phyloP scores from a whole-genome alignment of 2,888 invertebrate genomes.

The Cabera pusaria region DNA sequence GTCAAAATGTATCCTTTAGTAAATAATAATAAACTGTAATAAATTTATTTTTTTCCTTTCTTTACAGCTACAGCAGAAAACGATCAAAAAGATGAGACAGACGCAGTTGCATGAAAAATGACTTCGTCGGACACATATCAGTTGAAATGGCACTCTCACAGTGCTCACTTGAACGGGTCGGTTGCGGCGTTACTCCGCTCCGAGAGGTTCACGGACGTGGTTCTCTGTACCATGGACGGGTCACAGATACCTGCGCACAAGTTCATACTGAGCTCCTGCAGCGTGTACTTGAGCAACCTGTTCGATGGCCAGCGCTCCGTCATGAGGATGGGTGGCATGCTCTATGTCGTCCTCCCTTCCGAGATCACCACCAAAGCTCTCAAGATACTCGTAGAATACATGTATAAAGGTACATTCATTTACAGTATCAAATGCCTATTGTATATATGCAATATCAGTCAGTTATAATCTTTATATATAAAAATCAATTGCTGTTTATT shows the following conservation, averaged over 20 bases:
- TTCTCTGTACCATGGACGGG: constrained; percentile 90
- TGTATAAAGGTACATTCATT: constrained; percentile 93
- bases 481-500: too few relatives aligned
- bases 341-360: constrained; percentile 90
- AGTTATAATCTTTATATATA: too few relatives aligned
- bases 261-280: constrained; percentile 92
- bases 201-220: constrained; percentile 92
- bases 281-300: constrained; percentile 74
- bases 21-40: too few relatives aligned
- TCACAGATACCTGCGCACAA: constrained; percentile 93
- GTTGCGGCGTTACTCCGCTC: constrained; percentile 90
- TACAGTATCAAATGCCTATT: too few relatives aligned
- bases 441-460: too few relatives aligned
- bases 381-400: constrained; percentile 92
- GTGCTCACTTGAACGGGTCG: constrained; percentile 91
- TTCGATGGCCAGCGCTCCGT: constrained; percentile 77
- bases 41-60: neutral
- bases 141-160: constrained; percentile 94
- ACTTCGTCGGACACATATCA: constrained; percentile 91
- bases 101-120: constrained; percentile 47
- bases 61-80: too few relatives aligned
- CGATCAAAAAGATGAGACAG: constrained; percentile 28
- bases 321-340: constrained; percentile 76
- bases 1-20: too few relatives aligned
- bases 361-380: constrained; percentile 91